Conservation (phyloP, 2,888 invertebrate genomes). For the Eupeodes latifasciatus region DNA sequence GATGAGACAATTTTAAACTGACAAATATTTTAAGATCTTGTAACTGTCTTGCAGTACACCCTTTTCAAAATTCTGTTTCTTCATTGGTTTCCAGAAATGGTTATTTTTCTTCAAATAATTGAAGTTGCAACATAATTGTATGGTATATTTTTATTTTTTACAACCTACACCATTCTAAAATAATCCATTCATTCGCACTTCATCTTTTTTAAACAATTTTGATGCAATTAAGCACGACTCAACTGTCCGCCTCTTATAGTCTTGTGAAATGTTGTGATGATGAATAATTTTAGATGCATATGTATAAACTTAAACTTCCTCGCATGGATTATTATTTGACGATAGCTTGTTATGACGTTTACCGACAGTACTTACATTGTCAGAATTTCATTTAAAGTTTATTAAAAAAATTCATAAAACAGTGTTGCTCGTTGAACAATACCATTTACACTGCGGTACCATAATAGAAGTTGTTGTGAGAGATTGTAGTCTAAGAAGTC, state of each 20-base stretch:
- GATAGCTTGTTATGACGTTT: conserved; percentile 65
- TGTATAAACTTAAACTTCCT: conserved; percentile 56
- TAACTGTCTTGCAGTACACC: no score
- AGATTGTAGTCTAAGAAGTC: conserved; percentile 8
- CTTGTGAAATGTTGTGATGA: conserved; percentile 57
- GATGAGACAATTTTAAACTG: no score
- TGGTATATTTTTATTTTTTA: not conserved
- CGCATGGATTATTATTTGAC: conserved; percentile 35
- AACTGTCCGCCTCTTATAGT: conserved; percentile 65
- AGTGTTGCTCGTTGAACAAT: conserved; percentile 4
- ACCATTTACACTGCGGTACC: not conserved
- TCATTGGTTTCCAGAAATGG: no score
- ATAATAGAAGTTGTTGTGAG: not conserved
- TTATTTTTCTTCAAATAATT: no score
- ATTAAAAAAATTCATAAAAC: conserved; percentile 3
- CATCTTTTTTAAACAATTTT: conserved; percentile 38
- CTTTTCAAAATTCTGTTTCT: no score
- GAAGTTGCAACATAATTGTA: no score
- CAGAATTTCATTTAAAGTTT: conserved; percentile 32
- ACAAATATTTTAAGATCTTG: no score
- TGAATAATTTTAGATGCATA: conserved; percentile 30
- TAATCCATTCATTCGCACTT: conserved; percentile 32
- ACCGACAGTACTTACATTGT: conserved; percentile 26
- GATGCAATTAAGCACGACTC: conserved; percentile 63
- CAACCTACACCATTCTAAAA: not conserved